Evolutionary conservation across 1,140 invertebrate species (phyloP), one percentile per base, ranked within the genome.

Genomic region (Cyclina sinensis): DNA sequence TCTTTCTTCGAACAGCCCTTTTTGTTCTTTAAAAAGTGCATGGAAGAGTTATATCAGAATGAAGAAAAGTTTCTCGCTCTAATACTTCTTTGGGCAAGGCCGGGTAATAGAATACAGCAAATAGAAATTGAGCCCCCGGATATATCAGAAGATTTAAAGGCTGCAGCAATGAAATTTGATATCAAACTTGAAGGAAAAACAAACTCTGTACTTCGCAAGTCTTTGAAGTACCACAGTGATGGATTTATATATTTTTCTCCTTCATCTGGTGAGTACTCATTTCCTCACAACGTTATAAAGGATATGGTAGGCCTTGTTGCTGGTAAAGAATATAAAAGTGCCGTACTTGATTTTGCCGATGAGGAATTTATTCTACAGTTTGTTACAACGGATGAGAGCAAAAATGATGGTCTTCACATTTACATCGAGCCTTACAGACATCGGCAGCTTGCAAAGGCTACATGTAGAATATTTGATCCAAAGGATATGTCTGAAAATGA

Each of bases 291-390:
- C 27, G 37, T 37, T n/a, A 27, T 62, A 24, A 57, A 32, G n/a
- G 80, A 82, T 48, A 82, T 82, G 80, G 80, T 82, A 7, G 80
- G 80, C 7, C 48, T 82, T 62, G 80, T 82, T 57, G 48, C 54
- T 39, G 80, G 80, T 9, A n/a, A 80, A 32, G 46, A 80, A 32
- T 43, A 57, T 37, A 5, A 21, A 51, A 65, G 39, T 14, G 32
- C 48, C 21, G 24, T 79, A 9, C 24, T 59, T 30, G 37, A 30
- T 5, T 59, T 82, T 39, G 43, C 54, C 0, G 35, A 59, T 5
- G 24, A 27, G 2, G 80, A 65, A 16, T 82, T 82, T 32, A 21
- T 82, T 9, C n/a, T 65, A 21, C 24, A 82, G 37, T 43, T n/a
- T 59, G 80, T 82, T 7, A 62, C 37, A 39, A 43, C 57, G 9